phyloP scores from a whole-genome alignment of 2,888 invertebrate species.

The Vanessa cardui region DNA sequence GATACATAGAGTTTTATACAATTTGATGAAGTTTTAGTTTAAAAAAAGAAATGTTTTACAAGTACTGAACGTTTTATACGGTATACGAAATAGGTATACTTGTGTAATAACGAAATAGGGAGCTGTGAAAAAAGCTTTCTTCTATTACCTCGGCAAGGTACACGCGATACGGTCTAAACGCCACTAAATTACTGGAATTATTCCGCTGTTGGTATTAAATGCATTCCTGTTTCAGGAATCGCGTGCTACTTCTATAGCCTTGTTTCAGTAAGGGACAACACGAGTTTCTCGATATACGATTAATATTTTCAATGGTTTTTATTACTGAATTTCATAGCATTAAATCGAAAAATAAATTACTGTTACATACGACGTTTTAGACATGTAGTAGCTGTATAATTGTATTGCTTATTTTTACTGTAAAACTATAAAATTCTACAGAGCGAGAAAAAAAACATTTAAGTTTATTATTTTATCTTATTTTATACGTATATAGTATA shows the following conservation, averaged over 20 bases:
- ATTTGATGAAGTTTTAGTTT: no score
- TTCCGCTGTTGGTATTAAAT: conserved; percentile 73
- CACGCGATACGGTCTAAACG: conserved; percentile 69
- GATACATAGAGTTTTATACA: no score
- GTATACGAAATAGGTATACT: background rate
- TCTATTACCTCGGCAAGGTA: conserved; percentile 41
- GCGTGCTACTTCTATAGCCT: conserved; percentile 58
- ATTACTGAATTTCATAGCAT: conserved; percentile 1
- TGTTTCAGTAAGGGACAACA: conserved; percentile 49
- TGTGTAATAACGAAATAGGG: conserved; percentile 19
- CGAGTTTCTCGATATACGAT: conserved; percentile 30
- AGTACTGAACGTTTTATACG: background rate
- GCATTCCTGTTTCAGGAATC: conserved; percentile 71
- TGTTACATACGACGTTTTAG: no score
- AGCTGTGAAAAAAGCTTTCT: conserved; percentile 44
- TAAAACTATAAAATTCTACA: no score
- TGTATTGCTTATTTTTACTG: no score
- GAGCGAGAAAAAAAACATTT: no score
- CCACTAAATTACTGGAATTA: conserved; percentile 74
- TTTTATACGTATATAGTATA: no score
- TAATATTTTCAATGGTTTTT: conserved; percentile 29
- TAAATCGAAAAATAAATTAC: no score
- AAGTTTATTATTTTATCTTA: no score
- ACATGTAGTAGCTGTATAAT: no score
- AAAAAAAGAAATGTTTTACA: no score